phyloP scores from a whole-genome alignment of 2,113 vertebrate genomes.

The Turdus rufiventris region DNA sequence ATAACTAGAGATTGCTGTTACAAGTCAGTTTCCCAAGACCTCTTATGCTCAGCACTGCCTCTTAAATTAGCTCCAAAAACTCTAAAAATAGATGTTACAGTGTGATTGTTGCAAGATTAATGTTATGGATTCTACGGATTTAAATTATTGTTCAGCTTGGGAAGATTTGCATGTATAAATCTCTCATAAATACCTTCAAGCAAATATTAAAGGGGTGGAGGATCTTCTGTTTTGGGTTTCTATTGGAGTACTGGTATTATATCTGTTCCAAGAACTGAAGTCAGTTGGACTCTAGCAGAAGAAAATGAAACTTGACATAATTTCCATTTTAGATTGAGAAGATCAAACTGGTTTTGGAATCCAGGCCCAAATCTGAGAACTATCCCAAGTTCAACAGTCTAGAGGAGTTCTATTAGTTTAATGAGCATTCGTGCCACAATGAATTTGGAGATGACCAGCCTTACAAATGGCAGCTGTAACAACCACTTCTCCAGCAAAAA shows the following conservation, averaged over 20 bases:
- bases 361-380: neutral
- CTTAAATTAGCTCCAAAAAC: slow-evolving; percentile 5
- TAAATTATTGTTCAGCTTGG: slow-evolving; percentile 33
- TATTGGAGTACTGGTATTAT: neutral
- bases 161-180: slow-evolving; percentile 11
- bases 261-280: neutral
- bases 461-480: neutral
- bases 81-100: slow-evolving; percentile 55
- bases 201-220: neutral
- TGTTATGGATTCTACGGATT: neutral
- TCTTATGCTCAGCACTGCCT: slow-evolving; percentile 11
- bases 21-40: slow-evolving; percentile 41
- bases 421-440: neutral
- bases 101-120: neutral
- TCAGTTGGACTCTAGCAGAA: neutral
- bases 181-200: neutral
- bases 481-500: neutral
- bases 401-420: neutral
- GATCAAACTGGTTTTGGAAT: neutral
- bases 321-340: neutral
- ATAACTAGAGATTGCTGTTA: neutral
- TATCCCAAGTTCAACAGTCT: neutral
- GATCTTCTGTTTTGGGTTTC: neutral
- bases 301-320: neutral
- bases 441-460: neutral